Base-by-base conservation (phyloP, 2,888 invertebrate genomes). In the Conchocele bisecta region DNA sequence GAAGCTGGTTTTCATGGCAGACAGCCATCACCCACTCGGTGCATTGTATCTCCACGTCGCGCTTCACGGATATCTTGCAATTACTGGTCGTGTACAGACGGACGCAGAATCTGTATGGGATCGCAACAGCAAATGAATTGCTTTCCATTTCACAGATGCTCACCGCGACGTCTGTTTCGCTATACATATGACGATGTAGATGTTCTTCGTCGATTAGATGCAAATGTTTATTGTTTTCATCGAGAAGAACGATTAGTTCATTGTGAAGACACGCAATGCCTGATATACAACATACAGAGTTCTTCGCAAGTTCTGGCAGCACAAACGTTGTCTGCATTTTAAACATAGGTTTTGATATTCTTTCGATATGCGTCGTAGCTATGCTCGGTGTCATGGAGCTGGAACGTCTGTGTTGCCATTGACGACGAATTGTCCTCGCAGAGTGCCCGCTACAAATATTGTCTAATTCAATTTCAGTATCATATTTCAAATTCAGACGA, bases 1-100 rank as follows among this genome's bases (percentile, higher is more conserved):
- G n/a, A 20, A 54, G n/a, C 6, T 50, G 37, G 15, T 57, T 54
- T 2, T 60, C 48, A 50, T 58, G 70, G 13, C 51, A 56, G 7
- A 75, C 50, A 33, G 61, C 71, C 31, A 53, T 64, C 3, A 75
- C 57, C 75, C 75, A 75, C 46, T 68, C 64, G 20, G 42, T n/a
- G 29, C 75, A 71, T n/a, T 57, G 58, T 20, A 71, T 46, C 20
- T 22, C 46, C 11, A 68, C 57, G 24, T 68, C 71, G 20, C 48
- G 50, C 20, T 44, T 33, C 5, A 44, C 57, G 9, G 53, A 24
- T 13, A 75, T 64, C 1, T 39, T 31, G 13, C 48, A 64, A 17
- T 48, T 53, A 3, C 37, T 53, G 13, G 63, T 54, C 31, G 26
- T 35, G 28, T 60, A 71, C 3, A 56, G 44, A 13, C 59, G 57